These are phyloP conservation scores for Vulpes vulpes DNA, from an alignment of 2,113 vertebrate genomes.

Conservation along the genomic window DNA sequence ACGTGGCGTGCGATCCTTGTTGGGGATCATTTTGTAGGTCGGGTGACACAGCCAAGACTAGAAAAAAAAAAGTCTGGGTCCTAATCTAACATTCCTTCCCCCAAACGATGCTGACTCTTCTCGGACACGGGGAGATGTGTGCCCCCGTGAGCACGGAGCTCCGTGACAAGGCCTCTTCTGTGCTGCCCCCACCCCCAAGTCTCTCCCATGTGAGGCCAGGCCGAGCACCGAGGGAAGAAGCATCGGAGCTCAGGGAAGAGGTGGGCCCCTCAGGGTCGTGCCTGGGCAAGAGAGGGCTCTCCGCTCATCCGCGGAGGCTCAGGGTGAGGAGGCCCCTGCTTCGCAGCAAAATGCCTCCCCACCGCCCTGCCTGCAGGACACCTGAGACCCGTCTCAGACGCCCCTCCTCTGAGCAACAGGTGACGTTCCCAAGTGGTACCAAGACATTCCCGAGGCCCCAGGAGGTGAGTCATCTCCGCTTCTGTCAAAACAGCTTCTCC, in stretches of 20 bases:
- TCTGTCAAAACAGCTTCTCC: conserved; percentile 5
- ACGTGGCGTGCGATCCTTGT: neutral
- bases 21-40: neutral
- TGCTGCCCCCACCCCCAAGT: fast-evolving
- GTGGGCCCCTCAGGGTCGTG: fast-evolving
- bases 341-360: neutral
- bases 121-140: neutral
- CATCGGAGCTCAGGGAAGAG: neutral
- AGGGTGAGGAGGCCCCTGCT: neutral
- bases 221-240: neutral
- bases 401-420: neutral
- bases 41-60: neutral
- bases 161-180: neutral
- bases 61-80: neutral
- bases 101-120: neutral
- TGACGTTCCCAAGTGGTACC: neutral
- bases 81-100: neutral
- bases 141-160: neutral
- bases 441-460: neutral
- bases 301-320: neutral
- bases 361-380: neutral
- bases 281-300: neutral
- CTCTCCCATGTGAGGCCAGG: neutral
- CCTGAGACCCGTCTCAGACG: neutral
- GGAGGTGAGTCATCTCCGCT: neutral